Base-by-base conservation (phyloP, 1,140 invertebrate species). In the Grapholita molesta region DNA sequence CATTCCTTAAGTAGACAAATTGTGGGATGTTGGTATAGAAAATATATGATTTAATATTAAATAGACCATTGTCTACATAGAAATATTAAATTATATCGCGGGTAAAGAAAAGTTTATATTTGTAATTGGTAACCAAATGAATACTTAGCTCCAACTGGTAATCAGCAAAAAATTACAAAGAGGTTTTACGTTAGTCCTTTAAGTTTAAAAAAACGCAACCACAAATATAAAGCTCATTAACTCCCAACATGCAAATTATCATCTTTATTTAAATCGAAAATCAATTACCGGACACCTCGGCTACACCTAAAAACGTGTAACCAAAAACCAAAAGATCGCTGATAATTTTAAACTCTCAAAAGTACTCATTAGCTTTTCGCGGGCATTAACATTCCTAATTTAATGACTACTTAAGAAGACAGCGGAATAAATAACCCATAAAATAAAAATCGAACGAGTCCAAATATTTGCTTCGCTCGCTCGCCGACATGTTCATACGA, bases 341-440 rank as follows among this genome's bases (percentile, higher is more conserved):
- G n/a, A 30, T 61, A 61, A 61, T 61, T 25, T 61, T 28, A 61
- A 61, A 30, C 24, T 61, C 25, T n/a, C 30, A 61, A 61, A 61
- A 25, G 24, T 28, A 61, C 24, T 32, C 55, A 61, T 61, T 61
- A 61, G 55, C 55, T 61, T 61, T 61, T 61, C 55, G 55, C 55
- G 32, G 42, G 55, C 55, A 61, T 61, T 61, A 32, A 61, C 28
- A 61, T 61, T 61, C 55, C 28, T 28, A 25, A 32, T 61, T 61
- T 61, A 32, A 61, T n/a, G 55, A 32, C 55, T 61, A 61, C 55
- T 61, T 61, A 61, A 30, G 2, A 30, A 61, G 55, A 61, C 25
- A 61, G 24, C 7, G n/a, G 55, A 61, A 61, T 61, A 28, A 61
- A 61, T 61, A 61, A 15, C 12, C 55, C 24, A 30, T 61, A 15